phyloP scores from a whole-genome alignment of 2,888 invertebrate species.

The Drosophila lacicola region DNA sequence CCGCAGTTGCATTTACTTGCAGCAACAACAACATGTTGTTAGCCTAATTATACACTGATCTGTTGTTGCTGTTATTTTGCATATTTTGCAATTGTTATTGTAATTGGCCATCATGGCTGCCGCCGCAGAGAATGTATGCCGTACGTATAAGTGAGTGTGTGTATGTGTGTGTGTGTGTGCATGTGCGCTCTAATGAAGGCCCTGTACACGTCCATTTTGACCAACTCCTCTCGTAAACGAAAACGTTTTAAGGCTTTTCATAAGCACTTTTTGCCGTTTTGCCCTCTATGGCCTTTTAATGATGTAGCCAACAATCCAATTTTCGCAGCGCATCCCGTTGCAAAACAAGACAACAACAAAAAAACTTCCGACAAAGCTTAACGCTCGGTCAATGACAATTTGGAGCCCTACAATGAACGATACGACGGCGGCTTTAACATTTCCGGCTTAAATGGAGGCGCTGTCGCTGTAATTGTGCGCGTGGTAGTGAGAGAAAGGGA shows the following conservation, averaged over 20 bases:
- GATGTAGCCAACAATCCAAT: slow-evolving; percentile 40
- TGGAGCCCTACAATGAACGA: slow-evolving; percentile 34
- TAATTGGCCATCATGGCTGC: slow-evolving; percentile 76
- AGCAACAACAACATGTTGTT: slow-evolving; percentile 60
- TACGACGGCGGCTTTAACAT: slow-evolving; percentile 36
- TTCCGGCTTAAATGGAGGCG: slow-evolving; percentile 52
- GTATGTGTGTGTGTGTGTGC: neutral
- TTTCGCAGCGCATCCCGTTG: slow-evolving; percentile 32
- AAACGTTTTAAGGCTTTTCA: slow-evolving; percentile 82
- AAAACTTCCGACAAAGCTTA: slow-evolving; percentile 56
- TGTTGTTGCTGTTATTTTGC: slow-evolving; percentile 52
- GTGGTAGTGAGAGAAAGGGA: neutral
- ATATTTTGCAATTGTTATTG: slow-evolving; percentile 74
- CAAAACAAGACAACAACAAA: neutral
- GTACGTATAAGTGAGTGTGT: no score
- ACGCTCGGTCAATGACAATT: slow-evolving; percentile 56
- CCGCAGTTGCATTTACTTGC: slow-evolving; percentile 76
- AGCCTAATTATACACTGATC: slow-evolving; percentile 63
- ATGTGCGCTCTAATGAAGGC: slow-evolving; percentile 52
- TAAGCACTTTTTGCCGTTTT: slow-evolving; percentile 46
- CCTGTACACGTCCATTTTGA: slow-evolving; percentile 55
- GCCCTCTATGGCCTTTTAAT: slow-evolving; percentile 50
- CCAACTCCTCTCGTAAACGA: slow-evolving; percentile 81
- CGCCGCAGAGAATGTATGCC: slow-evolving; percentile 11
- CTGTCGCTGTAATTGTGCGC: slow-evolving; percentile 35